Evolutionary conservation across 2,113 vertebrate species (phyloP).

Genomic region (Limanda limanda): DNA sequence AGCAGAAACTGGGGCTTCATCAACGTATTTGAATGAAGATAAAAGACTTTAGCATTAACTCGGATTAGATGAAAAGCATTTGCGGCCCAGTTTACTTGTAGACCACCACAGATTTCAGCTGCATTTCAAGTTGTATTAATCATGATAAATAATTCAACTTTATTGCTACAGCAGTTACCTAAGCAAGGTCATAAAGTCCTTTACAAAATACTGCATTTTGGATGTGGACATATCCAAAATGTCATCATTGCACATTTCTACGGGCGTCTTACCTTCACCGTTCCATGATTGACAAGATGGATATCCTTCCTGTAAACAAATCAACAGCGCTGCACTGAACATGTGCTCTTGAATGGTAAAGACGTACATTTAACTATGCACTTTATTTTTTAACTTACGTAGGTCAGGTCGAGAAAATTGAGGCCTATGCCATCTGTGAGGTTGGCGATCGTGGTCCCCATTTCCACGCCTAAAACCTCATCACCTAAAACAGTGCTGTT

Average conservation of each 20-base stretch:
- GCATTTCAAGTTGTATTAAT: no score
- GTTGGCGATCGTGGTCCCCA: slow-evolving; percentile 63
- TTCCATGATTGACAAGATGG: slow-evolving; percentile 75
- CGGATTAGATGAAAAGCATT: neutral
- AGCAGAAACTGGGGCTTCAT: neutral
- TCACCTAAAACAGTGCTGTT: slow-evolving; percentile 59
- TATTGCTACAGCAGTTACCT: no score
- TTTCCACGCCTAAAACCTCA: slow-evolving; percentile 71
- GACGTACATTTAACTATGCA: neutral
- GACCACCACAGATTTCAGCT: no score
- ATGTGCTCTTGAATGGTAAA: neutral
- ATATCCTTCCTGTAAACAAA: slow-evolving; percentile 44
- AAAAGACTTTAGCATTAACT: neutral
- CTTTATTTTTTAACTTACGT: slow-evolving; percentile 49
- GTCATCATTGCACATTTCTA: neutral
- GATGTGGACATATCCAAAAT: no score
- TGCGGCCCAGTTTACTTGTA: no score
- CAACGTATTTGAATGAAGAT: neutral
- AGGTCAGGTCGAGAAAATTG: slow-evolving; percentile 7
- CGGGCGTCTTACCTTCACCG: slow-evolving; percentile 52
- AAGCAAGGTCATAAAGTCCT: no score
- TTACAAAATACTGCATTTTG: neutral
- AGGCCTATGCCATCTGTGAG: slow-evolving; percentile 66
- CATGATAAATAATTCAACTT: no score
- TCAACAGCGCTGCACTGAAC: neutral